Percentiles rank a stretch among this genome's conserved stretches.
phyloP scores from a whole-genome alignment of 2,888 invertebrate species.

The Limnephilus lunatus region DNA sequence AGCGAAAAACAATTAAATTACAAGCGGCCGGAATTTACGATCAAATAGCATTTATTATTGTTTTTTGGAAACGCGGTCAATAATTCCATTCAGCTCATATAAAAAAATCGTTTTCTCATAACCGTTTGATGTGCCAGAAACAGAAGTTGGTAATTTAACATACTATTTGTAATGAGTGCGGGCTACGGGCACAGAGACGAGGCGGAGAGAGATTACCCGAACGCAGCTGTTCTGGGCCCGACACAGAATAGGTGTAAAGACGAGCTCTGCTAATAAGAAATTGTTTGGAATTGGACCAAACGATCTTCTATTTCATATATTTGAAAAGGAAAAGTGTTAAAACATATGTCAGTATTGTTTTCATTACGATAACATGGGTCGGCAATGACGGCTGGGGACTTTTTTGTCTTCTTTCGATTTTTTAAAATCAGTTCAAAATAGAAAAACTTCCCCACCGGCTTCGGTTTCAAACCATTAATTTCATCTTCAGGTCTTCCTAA shows the following conservation, averaged over 20 bases:
- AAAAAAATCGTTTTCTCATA: not conserved
- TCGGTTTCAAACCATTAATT: too few relatives aligned
- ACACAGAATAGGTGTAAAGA: not conserved
- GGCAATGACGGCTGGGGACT: not conserved
- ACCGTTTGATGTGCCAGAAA: not conserved
- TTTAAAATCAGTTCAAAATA: not conserved
- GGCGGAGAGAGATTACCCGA: not conserved
- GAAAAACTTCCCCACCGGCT: not conserved
- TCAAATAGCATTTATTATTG: not conserved
- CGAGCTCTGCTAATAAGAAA: not conserved
- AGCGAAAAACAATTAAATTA: not conserved
- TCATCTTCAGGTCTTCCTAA: too few relatives aligned
- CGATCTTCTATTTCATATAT: not conserved
- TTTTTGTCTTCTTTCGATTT: not conserved
- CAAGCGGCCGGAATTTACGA: not conserved
- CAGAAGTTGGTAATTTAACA: not conserved
- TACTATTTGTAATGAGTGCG: not conserved
- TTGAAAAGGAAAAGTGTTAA: not conserved
- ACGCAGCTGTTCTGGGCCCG: not conserved
- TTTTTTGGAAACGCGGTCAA: not conserved
- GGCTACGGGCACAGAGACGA: not conserved
- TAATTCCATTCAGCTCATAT: not conserved
- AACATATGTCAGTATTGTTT: not conserved
- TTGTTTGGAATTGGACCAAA: not conserved
- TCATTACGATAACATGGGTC: not conserved